Base-by-base conservation (phyloP, 2,888 invertebrate species). In the Onchidella celtica region DNA sequence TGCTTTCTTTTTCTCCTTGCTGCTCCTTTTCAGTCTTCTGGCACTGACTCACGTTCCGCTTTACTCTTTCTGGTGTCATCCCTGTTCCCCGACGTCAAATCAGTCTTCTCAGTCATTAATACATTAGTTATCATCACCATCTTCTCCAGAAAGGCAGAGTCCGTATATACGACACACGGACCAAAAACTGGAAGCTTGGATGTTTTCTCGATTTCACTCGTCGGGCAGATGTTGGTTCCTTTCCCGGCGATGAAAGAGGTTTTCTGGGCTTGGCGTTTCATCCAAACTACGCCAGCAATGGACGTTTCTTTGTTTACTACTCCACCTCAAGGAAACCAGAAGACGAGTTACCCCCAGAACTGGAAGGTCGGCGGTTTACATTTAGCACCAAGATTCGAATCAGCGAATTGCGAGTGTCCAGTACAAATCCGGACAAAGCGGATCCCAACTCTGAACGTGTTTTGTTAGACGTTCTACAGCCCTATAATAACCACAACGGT, bases 401-500 rank as follows among this genome's bases (percentile, higher is more conserved):
- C 6, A 88, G 88, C 70, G 90, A 91, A 83, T 83, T 89, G 32
- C 77, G 40, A 32, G 89, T 90, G 14, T 81, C 78, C 6, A 17
- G 59, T 3, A 57, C 69, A 11, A 80, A 91, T 77, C 84, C 85
- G 11, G 88, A 92, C 82, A 75, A 75, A 63, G 90, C 87, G 1
- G 87, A 91, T 69, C 55, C 24, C 0, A 55, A 36, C 0, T 83
- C 84, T 0, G 90, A 91, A 80, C 84, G 85, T 77, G 80, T 89
- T 32, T 75, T 92, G 1, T 27, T 92, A 14, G 89, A 91, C 79
- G 85, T 92, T 1, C 63, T 84, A 4, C 87, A 92, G 74, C 92
- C 92, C 1, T 92, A 81, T 65, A 86, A 86, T 84, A 92, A 92
- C 79, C 92, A 92, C 84, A 92, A 92, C 82, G 92, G 92, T 4